Percentiles rank a stretch among this genome's conserved stretches.
These are phyloP conservation scores for Microchrysa polita DNA, from an alignment of 2,888 invertebrate genomes.

Conservation along the genomic window DNA sequence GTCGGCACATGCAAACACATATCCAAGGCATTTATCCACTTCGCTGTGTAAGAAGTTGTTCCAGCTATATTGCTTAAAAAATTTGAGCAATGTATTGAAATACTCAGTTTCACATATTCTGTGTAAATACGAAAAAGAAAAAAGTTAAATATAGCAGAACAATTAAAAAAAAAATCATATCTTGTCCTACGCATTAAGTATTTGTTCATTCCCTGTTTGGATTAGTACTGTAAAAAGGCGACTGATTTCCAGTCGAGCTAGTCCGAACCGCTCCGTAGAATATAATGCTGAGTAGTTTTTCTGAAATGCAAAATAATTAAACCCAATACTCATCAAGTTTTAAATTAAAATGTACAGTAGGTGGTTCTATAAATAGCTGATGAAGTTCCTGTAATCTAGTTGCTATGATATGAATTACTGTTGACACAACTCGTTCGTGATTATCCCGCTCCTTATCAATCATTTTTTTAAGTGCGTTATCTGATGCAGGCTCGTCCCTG, in stretches of 20 bases:
- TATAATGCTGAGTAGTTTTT: constrained; percentile 54
- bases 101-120: constrained; percentile 67
- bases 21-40: constrained; percentile 80
- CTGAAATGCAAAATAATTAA: constrained; percentile 5
- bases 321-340: neutral
- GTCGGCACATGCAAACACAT: constrained; percentile 69
- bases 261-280: constrained; percentile 79
- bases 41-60: constrained; percentile 96
- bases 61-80: constrained; percentile 90
- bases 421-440: constrained; percentile 69
- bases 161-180: constrained; percentile 27
- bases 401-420: constrained; percentile 72
- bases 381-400: constrained; percentile 77
- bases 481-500: constrained; percentile 63
- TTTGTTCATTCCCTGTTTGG: constrained; percentile 75
- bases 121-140: constrained; percentile 14
- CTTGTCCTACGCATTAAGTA: constrained; percentile 72
- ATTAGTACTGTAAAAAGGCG: constrained; percentile 81
- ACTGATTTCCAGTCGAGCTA: constrained; percentile 81
- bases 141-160: neutral
- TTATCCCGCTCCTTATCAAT: constrained; percentile 68
- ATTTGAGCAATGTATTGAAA: constrained; percentile 76
- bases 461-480: constrained; percentile 57
- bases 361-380: constrained; percentile 73
- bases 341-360: constrained; percentile 67